Conservation (phyloP, 2,113 vertebrate genomes). For the Spea multiplicata region DNA sequence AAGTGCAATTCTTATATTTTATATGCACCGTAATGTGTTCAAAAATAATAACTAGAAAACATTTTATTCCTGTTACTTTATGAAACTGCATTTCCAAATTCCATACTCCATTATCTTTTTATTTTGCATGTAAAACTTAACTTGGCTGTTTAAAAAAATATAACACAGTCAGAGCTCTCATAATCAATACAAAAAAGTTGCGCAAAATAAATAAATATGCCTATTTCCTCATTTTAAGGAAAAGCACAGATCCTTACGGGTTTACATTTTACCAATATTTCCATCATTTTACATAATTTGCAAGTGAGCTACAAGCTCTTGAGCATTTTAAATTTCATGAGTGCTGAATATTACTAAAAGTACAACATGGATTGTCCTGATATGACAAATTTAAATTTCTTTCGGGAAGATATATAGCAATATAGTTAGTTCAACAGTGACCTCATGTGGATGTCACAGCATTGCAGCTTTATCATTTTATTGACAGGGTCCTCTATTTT, state of each 20-base stretch:
- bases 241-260: background rate
- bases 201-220: background rate
- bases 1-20: no score
- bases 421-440: constrained; percentile 41
- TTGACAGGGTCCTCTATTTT: background rate
- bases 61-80: background rate
- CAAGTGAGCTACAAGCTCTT: constrained; percentile 1
- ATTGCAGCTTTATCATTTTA: background rate
- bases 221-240: background rate
- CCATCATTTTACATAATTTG: background rate
- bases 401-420: constrained; percentile 2
- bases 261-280: constrained; percentile 11
- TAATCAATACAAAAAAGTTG: background rate
- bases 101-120: background rate
- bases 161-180: background rate
- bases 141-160: background rate
- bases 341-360: constrained; percentile 5
- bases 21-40: no score
- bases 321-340: background rate
- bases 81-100: no score
- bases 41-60: background rate
- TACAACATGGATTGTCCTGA: background rate
- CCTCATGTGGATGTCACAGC: constrained; percentile 21
- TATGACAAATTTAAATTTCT: constrained; percentile 15
- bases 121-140: background rate